Evolutionary conservation across 1,140 invertebrate species (phyloP).

Genomic region (Camponotus vicinus): DNA sequence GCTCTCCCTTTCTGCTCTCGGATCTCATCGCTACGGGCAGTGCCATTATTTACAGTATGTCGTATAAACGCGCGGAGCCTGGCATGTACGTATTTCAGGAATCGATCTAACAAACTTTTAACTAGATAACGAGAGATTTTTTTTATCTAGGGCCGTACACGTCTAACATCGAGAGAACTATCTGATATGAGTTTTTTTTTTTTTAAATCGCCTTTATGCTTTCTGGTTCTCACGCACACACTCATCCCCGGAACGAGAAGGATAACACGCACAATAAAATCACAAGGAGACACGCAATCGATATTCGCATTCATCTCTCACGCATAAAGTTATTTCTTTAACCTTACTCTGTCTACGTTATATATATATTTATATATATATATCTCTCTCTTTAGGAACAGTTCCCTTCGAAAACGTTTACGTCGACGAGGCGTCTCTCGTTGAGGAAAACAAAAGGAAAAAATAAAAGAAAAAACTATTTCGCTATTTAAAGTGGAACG

Average conservation of each 20-base stretch:
- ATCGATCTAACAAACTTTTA: conserved; percentile 86
- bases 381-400: conserved; percentile 84
- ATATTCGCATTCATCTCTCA: conserved; percentile 36
- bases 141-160: conserved; percentile 85
- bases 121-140: conserved; percentile 84
- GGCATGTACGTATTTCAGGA: conserved; percentile 85
- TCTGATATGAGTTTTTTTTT: conserved; percentile 84
- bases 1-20: conserved; percentile 54
- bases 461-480: conserved; percentile 65
- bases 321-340: conserved; percentile 65
- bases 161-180: conserved; percentile 85
- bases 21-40: conserved; percentile 82
- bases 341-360: conserved; percentile 84
- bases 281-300: conserved; percentile 37
- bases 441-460: conserved; percentile 66
- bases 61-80: conserved; percentile 85
- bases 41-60: conserved; percentile 85
- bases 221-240: conserved; percentile 51
- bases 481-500: conserved; percentile 62
- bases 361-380: neutral
- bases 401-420: conserved; percentile 85
- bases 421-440: conserved; percentile 75
- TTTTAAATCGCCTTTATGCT: conserved; percentile 55
- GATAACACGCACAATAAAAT: conserved; percentile 53
- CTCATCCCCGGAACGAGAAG: conserved; percentile 49